These are phyloP conservation scores for Atrichornis clamosus DNA, from an alignment of 2,113 vertebrate species.

Conservation along the genomic window DNA sequence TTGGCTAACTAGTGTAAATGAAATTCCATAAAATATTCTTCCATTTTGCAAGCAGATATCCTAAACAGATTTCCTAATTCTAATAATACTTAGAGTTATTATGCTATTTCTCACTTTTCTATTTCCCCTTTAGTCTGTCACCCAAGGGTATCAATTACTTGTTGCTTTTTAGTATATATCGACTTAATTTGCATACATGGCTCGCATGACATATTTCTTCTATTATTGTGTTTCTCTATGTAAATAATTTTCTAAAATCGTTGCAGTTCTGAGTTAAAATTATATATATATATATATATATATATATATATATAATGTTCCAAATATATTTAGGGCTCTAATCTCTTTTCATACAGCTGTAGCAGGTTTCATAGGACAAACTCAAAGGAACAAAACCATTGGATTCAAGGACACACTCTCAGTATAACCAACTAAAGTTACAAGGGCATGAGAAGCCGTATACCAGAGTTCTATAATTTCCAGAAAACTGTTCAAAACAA, in stretches of 20 bases:
- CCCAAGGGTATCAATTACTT: not conserved
- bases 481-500: not conserved
- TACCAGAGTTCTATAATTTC: not conserved
- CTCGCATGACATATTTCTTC: not conserved
- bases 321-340: slow-evolving; percentile 38
- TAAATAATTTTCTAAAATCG: slow-evolving; percentile 36
- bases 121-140: not conserved
- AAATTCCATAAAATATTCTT: not conserved
- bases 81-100: not conserved
- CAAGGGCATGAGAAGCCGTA: not conserved
- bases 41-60: not conserved
- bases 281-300: not conserved
- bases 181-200: not conserved
- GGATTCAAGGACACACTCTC: not conserved
- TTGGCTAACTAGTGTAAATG: not conserved
- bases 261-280: slow-evolving; percentile 8
- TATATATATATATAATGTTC: not conserved
- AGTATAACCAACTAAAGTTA: not conserved
- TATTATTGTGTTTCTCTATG: not conserved
- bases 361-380: not conserved
- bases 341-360: not conserved
- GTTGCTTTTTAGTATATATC: not conserved
- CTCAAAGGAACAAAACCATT: not conserved
- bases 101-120: not conserved
- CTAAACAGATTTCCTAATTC: not conserved